These are phyloP conservation scores for Toxonevra muliebris DNA, from an alignment of 2,888 invertebrate genomes.

Conservation along the genomic window DNA sequence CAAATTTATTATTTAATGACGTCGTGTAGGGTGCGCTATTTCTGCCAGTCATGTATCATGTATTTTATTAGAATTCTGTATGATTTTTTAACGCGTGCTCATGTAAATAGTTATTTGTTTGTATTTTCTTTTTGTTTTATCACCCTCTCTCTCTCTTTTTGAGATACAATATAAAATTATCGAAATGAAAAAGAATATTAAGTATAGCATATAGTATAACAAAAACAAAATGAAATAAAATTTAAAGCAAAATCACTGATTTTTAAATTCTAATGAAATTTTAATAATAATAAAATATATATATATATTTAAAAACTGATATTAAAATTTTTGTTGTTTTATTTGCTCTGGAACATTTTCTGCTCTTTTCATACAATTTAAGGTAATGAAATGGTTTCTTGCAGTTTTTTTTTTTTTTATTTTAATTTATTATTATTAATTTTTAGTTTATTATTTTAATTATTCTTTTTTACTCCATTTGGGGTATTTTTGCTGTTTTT, in stretches of 20 bases:
- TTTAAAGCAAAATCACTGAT: constrained; percentile 29
- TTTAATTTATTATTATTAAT: constrained; percentile 4
- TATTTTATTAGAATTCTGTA: too few species aligned
- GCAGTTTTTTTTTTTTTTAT: constrained; percentile 39
- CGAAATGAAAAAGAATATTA: constrained; percentile 22
- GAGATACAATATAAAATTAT: constrained; percentile 12
- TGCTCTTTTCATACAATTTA: constrained; percentile 7
- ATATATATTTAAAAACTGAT: constrained; percentile 29
- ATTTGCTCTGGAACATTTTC: background rate
- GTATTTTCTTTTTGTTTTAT: too few species aligned
- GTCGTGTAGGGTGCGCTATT: too few species aligned
- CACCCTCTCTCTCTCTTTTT: too few species aligned
- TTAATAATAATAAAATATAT: constrained; percentile 11
- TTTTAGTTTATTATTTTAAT: too few species aligned
- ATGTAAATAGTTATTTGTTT: too few species aligned
- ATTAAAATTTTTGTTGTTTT: constrained; percentile 15
- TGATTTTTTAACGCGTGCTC: too few species aligned
- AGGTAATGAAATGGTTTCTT: constrained; percentile 49
- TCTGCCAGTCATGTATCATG: too few species aligned
- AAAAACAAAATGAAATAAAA: constrained; percentile 40
- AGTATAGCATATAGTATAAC: constrained; percentile 30
- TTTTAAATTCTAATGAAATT: constrained; percentile 5
- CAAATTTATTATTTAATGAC: too few species aligned
- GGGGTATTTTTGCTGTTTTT: too few species aligned
- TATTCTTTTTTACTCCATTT: too few species aligned